phyloP scores from a whole-genome alignment of 2,797 vertebrate genomes.

The Crenuchus spilurus region DNA sequence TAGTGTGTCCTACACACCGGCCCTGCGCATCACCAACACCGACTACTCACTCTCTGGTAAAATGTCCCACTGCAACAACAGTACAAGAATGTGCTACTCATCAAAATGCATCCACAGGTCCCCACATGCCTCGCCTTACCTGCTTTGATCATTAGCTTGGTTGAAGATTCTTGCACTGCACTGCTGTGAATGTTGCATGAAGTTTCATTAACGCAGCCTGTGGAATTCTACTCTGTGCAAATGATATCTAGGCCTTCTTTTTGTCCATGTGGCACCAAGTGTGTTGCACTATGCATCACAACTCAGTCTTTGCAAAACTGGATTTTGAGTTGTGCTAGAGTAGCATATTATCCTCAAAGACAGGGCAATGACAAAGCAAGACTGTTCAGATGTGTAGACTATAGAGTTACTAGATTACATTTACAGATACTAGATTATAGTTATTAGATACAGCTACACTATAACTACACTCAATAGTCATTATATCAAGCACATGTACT shows the following conservation, averaged over 20 bases:
- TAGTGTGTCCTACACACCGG: slow-evolving; percentile 94
- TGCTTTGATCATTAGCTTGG: slow-evolving; percentile 17
- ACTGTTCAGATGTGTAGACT: not conserved
- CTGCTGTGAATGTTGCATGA: slow-evolving; percentile 19
- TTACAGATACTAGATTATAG: too few species aligned
- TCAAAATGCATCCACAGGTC: not conserved
- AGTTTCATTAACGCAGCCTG: slow-evolving; percentile 22
- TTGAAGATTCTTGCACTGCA: not conserved
- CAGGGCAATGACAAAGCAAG: not conserved
- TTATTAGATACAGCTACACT: not conserved
- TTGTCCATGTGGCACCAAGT: not conserved
- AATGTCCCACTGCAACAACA: slow-evolving; percentile 32
- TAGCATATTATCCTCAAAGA: slow-evolving; percentile 3
- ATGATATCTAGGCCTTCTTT: slow-evolving; percentile 9
- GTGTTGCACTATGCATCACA: slow-evolving; percentile 5
- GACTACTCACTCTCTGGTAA: slow-evolving; percentile 97
- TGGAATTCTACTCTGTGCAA: slow-evolving; percentile 1
- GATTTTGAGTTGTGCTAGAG: slow-evolving; percentile 38
- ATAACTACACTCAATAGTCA: not conserved
- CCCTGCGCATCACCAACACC: slow-evolving; percentile 91
- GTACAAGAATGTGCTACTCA: not conserved
- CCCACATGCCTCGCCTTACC: not conserved
- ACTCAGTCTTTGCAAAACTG: slow-evolving; percentile 20
- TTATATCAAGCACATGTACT: not conserved
- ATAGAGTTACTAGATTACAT: too few species aligned